Conservation (phyloP, 2,888 invertebrate genomes). For the Neoascia interrupta region DNA sequence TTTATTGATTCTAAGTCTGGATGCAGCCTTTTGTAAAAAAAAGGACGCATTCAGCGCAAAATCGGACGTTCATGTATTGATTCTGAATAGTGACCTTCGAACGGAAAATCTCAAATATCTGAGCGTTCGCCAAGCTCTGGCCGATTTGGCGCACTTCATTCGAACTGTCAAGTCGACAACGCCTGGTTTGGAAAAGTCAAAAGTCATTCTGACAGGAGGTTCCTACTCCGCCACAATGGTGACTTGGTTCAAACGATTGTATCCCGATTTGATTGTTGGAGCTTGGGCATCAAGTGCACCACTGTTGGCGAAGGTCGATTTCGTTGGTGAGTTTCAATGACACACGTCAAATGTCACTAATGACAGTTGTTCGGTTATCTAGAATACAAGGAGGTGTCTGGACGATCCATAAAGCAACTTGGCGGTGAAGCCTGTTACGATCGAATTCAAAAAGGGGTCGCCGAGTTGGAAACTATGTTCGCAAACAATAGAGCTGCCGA, state of each 20-base stretch:
- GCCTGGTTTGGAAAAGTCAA: conserved; percentile 77
- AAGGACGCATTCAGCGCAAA: too few relatives aligned
- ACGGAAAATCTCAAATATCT: conserved; percentile 83
- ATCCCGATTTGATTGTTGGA: conserved; percentile 83
- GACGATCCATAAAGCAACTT: conserved; percentile 75
- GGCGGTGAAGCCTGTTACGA: conserved; percentile 76
- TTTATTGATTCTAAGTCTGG: background rate
- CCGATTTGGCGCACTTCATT: conserved; percentile 85
- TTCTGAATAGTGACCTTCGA: conserved; percentile 82
- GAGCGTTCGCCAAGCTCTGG: conserved; percentile 84
- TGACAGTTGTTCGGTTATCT: too few relatives aligned
- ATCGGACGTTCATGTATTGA: too few relatives aligned
- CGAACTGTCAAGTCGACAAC: conserved; percentile 78
- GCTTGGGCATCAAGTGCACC: conserved; percentile 85
- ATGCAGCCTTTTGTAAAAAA: conserved; percentile 7
- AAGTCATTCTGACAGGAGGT: conserved; percentile 83
- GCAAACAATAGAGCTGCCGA: conserved; percentile 73
- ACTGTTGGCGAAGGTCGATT: conserved; percentile 83
- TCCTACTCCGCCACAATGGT: conserved; percentile 86
- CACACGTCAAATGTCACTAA: background rate
- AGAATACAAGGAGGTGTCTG: conserved; percentile 79
- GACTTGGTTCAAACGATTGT: conserved; percentile 84
- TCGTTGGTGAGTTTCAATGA: conserved; percentile 79
- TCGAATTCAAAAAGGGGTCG: conserved; percentile 76
- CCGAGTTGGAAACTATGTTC: conserved; percentile 75